Conservation (phyloP, 2,113 vertebrate species). For the Prunella fulvescens region DNA sequence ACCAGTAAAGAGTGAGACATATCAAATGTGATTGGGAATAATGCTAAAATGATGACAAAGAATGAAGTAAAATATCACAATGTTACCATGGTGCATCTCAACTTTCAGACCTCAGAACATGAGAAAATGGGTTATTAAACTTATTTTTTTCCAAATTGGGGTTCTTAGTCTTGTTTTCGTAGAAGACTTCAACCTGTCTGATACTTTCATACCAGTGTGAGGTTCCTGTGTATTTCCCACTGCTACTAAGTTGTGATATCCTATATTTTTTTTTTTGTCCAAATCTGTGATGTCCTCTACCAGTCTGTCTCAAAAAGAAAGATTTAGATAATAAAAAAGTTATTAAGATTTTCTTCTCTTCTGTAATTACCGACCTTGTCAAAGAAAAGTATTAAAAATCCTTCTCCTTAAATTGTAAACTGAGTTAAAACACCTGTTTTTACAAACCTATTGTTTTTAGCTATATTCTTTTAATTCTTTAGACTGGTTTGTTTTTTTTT, state of each 20-base stretch:
- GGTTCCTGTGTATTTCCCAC: not conserved
- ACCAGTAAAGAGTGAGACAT: not conserved
- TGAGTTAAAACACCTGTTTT: not conserved
- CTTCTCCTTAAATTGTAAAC: not conserved
- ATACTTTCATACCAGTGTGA: not conserved
- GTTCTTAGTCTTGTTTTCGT: not conserved
- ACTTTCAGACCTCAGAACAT: not conserved
- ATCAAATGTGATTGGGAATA: not conserved
- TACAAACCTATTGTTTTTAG: not conserved
- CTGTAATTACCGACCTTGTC: not conserved
- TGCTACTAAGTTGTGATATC: not conserved
- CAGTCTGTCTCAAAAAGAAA: not conserved
- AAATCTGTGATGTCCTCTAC: not conserved
- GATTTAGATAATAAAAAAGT: not conserved
- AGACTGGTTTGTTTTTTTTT: not conserved
- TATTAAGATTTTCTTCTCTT: not conserved
- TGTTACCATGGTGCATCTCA: not conserved
- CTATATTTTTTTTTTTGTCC: not conserved
- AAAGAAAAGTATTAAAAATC: not conserved
- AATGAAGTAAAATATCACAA: not conserved
- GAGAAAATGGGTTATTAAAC: accelerated
- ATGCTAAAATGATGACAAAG: not conserved
- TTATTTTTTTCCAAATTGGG: not conserved
- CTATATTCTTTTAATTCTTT: not conserved
- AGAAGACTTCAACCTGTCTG: not conserved